phyloP scores from a whole-genome alignment of 2,888 invertebrate species.

The Monoplex corrugatus region DNA sequence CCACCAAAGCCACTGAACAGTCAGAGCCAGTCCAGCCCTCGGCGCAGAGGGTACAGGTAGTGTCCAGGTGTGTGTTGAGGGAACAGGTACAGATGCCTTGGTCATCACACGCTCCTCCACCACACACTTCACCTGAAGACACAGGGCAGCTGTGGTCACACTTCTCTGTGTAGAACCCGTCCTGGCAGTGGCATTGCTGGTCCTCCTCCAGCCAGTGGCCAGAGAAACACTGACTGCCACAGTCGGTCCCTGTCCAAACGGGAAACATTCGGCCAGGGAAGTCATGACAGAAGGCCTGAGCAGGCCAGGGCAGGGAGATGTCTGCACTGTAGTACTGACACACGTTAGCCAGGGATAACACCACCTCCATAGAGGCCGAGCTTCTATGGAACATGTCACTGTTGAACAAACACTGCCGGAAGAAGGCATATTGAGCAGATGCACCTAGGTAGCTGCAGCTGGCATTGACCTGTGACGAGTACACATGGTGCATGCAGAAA shows the following conservation, averaged over 20 bases:
- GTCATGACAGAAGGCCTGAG: slow-evolving; percentile 48
- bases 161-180: slow-evolving; percentile 63
- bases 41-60: slow-evolving; percentile 62
- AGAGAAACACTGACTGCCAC: slow-evolving; percentile 58
- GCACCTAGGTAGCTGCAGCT: slow-evolving; percentile 52
- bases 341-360: slow-evolving; percentile 51
- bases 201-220: slow-evolving; percentile 55
- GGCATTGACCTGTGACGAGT: slow-evolving; percentile 39
- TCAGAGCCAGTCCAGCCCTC: slow-evolving; percentile 67
- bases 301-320: slow-evolving; percentile 52
- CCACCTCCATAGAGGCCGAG: slow-evolving; percentile 52
- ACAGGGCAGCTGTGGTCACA: slow-evolving; percentile 63
- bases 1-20: slow-evolving; percentile 61
- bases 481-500: slow-evolving; percentile 33
- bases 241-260: slow-evolving; percentile 56
- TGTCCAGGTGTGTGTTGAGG: slow-evolving; percentile 57
- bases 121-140: slow-evolving; percentile 60
- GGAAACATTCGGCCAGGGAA: slow-evolving; percentile 44
- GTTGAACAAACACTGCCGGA: slow-evolving; percentile 55
- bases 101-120: slow-evolving; percentile 62
- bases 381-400: background rate
- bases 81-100: slow-evolving; percentile 66
- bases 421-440: slow-evolving; percentile 33
- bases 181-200: slow-evolving; percentile 60
- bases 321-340: slow-evolving; percentile 34